Percentiles rank a stretch among this genome's conserved stretches.
phyloP scores from a whole-genome alignment of 2,797 vertebrate genomes.

The Micrastur ruficollis region DNA sequence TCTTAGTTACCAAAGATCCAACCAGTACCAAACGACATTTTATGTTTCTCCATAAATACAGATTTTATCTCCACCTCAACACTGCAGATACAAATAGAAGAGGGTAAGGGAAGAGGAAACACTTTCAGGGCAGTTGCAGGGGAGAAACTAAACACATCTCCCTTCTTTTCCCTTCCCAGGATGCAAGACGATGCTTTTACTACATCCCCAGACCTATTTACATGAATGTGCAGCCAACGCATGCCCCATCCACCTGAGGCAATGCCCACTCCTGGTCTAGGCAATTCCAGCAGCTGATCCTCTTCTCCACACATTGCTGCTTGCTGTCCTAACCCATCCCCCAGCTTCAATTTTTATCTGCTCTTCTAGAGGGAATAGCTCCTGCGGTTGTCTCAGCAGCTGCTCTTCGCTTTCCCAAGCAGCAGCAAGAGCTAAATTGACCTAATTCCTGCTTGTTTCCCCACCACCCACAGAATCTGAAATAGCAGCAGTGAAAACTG shows the following conservation, averaged over 20 bases:
- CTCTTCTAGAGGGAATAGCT: conserved; percentile 21
- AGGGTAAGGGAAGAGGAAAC: neutral
- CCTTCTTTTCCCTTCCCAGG: neutral
- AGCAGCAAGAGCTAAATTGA: conserved; percentile 65
- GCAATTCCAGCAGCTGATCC: neutral
- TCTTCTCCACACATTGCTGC: neutral
- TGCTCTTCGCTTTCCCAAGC: conserved; percentile 56
- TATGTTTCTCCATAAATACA: neutral
- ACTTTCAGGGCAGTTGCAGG: neutral
- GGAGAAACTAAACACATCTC: neutral
- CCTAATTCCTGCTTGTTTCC: conserved; percentile 68
- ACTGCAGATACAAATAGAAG: neutral
- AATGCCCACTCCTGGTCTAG: neutral
- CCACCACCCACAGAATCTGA: conserved; percentile 47
- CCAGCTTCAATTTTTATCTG: conserved; percentile 15
- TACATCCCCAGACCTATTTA: neutral
- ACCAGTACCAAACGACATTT: neutral
- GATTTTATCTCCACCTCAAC: neutral
- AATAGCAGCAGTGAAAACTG: conserved; percentile 38
- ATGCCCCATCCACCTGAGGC: neutral
- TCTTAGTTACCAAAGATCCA: neutral
- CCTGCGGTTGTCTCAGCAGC: conserved; percentile 42
- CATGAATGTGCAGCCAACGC: accelerated
- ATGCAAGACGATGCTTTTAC: neutral
- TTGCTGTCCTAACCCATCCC: neutral